These are phyloP conservation scores for Alitta virens DNA, from an alignment of 2,888 invertebrate species.

Conservation along the genomic window DNA sequence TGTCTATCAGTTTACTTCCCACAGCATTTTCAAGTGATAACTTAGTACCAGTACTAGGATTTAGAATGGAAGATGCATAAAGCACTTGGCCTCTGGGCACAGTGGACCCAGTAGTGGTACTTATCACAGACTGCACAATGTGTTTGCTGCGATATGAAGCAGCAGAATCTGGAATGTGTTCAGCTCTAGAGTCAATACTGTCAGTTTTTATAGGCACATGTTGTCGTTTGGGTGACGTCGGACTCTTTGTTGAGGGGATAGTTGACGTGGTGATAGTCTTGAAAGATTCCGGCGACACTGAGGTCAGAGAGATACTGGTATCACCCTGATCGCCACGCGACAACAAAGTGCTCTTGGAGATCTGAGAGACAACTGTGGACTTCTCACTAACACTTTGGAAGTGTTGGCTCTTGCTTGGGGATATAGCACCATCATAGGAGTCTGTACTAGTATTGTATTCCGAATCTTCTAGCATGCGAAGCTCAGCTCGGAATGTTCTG, in stretches of 20 bases:
- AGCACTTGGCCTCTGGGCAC: conserved; percentile 43
- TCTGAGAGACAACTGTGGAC: conserved; percentile 5
- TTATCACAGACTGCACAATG: conserved; percentile 42
- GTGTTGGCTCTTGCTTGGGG: background rate
- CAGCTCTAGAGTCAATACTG: conserved; percentile 17
- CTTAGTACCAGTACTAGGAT: conserved; percentile 27
- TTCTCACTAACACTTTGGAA: background rate
- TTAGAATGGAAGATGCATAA: conserved; percentile 56
- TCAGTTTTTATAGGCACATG: conserved; percentile 12
- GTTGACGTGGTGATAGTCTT: conserved; percentile 13
- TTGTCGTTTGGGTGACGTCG: conserved; percentile 3
- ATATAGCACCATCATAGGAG: background rate
- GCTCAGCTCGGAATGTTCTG: conserved; percentile 77
- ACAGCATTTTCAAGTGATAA: conserved; percentile 29
- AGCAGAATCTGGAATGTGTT: conserved; percentile 13
- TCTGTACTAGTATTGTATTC: conserved; percentile 11
- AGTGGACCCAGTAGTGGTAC: conserved; percentile 37
- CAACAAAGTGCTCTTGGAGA: conserved; percentile 4
- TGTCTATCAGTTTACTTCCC: conserved; percentile 37
- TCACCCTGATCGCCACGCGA: conserved; percentile 1
- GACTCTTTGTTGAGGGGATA: conserved; percentile 4
- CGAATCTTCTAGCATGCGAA: conserved; percentile 50
- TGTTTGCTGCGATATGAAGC: conserved; percentile 1
- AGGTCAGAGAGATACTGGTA: background rate
- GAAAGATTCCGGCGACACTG: conserved; percentile 11